Evolutionary conservation across 1,140 invertebrate species (phyloP).

Genomic region (Drosophila arizonae): DNA sequence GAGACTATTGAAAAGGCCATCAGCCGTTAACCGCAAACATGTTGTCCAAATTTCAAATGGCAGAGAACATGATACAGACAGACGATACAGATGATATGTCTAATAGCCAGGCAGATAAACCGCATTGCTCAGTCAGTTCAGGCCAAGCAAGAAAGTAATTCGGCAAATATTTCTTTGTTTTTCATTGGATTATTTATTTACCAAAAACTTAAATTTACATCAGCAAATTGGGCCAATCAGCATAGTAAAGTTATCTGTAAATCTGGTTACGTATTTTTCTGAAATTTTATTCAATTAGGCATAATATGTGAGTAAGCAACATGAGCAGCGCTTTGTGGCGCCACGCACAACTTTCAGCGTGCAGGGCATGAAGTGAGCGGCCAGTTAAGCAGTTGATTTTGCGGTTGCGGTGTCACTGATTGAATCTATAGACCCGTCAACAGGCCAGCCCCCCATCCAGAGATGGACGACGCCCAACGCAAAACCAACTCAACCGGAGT

Average conservation of each 20-base stretch:
- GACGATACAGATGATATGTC: not conserved
- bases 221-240: not conserved
- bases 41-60: slow-evolving; percentile 51
- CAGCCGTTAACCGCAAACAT: slow-evolving; percentile 69
- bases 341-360: slow-evolving; percentile 15
- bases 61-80: not conserved
- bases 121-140: slow-evolving; percentile 8
- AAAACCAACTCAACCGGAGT: not conserved
- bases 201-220: too few relatives aligned
- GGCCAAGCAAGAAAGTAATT: not conserved
- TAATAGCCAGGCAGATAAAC: slow-evolving; percentile 18
- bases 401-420: slow-evolving; percentile 60
- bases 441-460: not conserved
- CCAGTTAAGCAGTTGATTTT: slow-evolving; percentile 56
- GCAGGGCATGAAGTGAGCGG: slow-evolving; percentile 14
- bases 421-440: slow-evolving; percentile 51
- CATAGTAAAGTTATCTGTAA: not conserved
- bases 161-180: too few relatives aligned
- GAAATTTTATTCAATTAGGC: not conserved
- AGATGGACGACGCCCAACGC: not conserved
- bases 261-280: not conserved
- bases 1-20: slow-evolving; percentile 56
- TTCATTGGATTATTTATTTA: too few relatives aligned
- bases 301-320: slow-evolving; percentile 19
- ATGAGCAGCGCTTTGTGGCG: slow-evolving; percentile 3